Evolutionary conservation across 2,888 invertebrate species (phyloP).

Genomic region (Phoronis australis): DNA sequence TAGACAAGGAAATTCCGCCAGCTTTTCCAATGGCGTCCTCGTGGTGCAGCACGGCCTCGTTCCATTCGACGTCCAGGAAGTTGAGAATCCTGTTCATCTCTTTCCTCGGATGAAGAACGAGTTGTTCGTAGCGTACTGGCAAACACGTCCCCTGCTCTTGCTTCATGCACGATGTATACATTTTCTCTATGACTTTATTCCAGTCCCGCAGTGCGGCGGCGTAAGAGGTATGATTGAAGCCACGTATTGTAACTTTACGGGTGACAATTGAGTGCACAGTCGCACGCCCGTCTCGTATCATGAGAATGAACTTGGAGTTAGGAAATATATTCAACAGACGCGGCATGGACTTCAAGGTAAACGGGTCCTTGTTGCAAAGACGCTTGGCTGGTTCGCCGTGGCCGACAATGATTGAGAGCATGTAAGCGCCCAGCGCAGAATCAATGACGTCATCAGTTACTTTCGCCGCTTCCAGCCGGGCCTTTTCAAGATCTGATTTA

Average conservation of each 20-base stretch:
- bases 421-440: constrained; percentile 91
- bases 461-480: constrained; percentile 88
- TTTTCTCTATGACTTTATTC: constrained; percentile 88
- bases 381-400: constrained; percentile 90
- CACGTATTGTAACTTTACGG: constrained; percentile 79
- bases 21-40: constrained; percentile 55
- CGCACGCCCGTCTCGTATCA: constrained; percentile 94
- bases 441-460: constrained; percentile 83
- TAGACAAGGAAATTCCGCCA: neutral
- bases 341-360: constrained; percentile 91
- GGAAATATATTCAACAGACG: constrained; percentile 98
- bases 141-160: constrained; percentile 61
- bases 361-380: constrained; percentile 96
- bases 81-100: constrained; percentile 80
- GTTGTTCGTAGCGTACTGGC: constrained; percentile 88
- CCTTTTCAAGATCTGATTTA: constrained; percentile 84
- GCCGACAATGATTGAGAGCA: constrained; percentile 76
- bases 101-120: constrained; percentile 83
- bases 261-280: constrained; percentile 96
- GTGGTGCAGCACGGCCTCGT: constrained; percentile 90
- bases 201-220: constrained; percentile 87
- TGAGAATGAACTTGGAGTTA: constrained; percentile 92
- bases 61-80: constrained; percentile 87
- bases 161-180: constrained; percentile 78
- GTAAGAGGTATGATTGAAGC: constrained; percentile 86